These are phyloP conservation scores for Ischnus inquisitorius DNA, from an alignment of 2,888 invertebrate species.

Conservation along the genomic window DNA sequence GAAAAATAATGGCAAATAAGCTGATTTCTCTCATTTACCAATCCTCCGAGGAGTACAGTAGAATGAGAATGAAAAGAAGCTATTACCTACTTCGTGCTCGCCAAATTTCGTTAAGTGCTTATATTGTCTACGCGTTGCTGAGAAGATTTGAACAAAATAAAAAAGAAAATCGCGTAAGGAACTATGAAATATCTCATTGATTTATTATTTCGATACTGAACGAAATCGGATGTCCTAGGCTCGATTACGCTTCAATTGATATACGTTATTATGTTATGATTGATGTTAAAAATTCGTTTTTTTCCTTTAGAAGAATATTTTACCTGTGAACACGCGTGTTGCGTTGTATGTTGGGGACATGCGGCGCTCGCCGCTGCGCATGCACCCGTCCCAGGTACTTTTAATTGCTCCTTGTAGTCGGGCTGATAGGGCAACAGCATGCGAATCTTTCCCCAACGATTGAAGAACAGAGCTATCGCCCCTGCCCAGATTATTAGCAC, in stretches of 20 bases:
- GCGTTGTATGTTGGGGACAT: slow-evolving; percentile 87
- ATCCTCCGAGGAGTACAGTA: background rate
- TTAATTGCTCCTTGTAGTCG: slow-evolving; percentile 95
- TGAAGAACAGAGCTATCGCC: slow-evolving; percentile 96
- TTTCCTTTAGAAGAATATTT: slow-evolving; percentile 55
- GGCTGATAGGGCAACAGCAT: slow-evolving; percentile 97
- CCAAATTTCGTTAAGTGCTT: slow-evolving; percentile 31
- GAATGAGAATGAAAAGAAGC: slow-evolving; percentile 15
- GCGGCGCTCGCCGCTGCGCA: slow-evolving; percentile 88
- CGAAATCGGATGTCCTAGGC: background rate
- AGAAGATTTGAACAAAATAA: slow-evolving; percentile 12
- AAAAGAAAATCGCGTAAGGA: too few relatives aligned
- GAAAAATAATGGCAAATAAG: background rate
- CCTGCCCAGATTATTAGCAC: slow-evolving; percentile 95
- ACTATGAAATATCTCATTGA: background rate
- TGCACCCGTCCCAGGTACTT: slow-evolving; percentile 91
- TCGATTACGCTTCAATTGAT: background rate
- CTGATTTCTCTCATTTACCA: background rate
- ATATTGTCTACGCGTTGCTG: slow-evolving; percentile 16
- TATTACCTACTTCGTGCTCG: slow-evolving; percentile 46
- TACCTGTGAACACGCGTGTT: slow-evolving; percentile 89
- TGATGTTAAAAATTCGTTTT: background rate
- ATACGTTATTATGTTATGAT: background rate
- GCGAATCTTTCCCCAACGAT: slow-evolving; percentile 97
- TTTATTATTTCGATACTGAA: background rate